Evolutionary conservation across 2,113 vertebrate genomes (phyloP).

Genomic region (Rhizomys pruinosus): DNA sequence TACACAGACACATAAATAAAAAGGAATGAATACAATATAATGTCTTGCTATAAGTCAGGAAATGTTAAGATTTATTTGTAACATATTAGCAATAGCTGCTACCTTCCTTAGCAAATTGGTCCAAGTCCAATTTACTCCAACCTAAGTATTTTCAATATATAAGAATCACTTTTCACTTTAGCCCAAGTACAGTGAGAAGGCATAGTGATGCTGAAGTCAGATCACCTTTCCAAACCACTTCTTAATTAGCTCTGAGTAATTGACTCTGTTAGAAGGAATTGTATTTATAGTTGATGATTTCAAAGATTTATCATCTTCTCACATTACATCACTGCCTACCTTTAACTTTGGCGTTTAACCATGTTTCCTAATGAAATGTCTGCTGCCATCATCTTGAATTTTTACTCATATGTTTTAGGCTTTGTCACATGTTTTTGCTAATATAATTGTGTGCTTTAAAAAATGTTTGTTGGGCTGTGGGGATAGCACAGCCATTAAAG

Average conservation of each 20-base stretch:
- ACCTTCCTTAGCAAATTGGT: background rate
- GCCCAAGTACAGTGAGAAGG: conserved; percentile 22
- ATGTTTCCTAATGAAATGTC: conserved; percentile 49
- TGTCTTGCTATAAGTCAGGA: background rate
- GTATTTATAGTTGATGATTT: conserved; percentile 7
- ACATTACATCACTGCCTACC: background rate
- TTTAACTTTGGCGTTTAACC: background rate
- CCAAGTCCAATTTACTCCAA: background rate
- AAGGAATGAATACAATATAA: background rate
- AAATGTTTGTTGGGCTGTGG: background rate
- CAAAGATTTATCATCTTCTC: conserved; percentile 27
- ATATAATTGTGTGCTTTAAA: background rate
- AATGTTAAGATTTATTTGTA: background rate
- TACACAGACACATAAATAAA: background rate
- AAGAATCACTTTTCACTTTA: conserved; percentile 56
- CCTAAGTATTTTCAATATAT: conserved; percentile 12
- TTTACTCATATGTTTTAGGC: conserved; percentile 12
- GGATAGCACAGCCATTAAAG: too few species aligned
- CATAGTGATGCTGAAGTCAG: conserved; percentile 36
- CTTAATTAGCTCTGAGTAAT: background rate
- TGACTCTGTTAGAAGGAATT: conserved; percentile 6
- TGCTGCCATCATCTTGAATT: conserved; percentile 8
- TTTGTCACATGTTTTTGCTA: conserved; percentile 26
- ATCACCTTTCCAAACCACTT: conserved; percentile 7
- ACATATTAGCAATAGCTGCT: background rate